A percentile compares a stretch with the other conserved stretches of the same genome.
Conservation (phyloP, 2,797 vertebrate genomes). For the Petrocephalus sullivani region DNA sequence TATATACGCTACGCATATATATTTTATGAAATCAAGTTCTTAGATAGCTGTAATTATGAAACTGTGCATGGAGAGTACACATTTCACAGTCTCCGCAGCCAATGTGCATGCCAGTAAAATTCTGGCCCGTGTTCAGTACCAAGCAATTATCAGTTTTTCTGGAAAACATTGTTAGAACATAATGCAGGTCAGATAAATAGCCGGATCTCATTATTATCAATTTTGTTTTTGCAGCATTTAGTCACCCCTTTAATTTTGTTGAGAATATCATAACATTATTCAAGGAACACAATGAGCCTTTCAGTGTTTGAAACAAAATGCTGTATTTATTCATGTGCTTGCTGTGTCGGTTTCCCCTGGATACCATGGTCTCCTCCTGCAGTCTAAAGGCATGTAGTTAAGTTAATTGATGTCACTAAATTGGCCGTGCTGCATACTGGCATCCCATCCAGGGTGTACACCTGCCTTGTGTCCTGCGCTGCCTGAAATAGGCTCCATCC, state of each 20-base stretch:
- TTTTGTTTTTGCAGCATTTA: not conserved
- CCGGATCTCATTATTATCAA: not conserved
- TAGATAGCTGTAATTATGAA: not conserved
- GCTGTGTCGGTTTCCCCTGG: not conserved
- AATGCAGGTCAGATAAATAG: not conserved
- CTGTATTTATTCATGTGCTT: not conserved
- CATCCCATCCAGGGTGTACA: not conserved
- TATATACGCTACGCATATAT: not conserved
- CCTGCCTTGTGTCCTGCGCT: not conserved
- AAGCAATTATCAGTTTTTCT: not conserved
- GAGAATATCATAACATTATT: not conserved
- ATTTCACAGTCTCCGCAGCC: not conserved
- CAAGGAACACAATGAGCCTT: not conserved
- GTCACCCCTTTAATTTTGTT: not conserved
- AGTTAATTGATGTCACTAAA: not conserved
- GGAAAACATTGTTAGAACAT: not conserved
- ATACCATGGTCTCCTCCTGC: not conserved
- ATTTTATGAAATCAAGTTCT: not conserved
- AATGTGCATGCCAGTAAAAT: not conserved
- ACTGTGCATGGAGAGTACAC: not conserved
- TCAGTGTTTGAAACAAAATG: not conserved
- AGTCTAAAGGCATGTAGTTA: not conserved
- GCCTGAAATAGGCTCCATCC: not conserved
- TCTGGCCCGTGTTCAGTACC: not conserved
- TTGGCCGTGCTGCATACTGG: not conserved